Conservation (phyloP, 2,113 vertebrate genomes). For the Parus major region DNA sequence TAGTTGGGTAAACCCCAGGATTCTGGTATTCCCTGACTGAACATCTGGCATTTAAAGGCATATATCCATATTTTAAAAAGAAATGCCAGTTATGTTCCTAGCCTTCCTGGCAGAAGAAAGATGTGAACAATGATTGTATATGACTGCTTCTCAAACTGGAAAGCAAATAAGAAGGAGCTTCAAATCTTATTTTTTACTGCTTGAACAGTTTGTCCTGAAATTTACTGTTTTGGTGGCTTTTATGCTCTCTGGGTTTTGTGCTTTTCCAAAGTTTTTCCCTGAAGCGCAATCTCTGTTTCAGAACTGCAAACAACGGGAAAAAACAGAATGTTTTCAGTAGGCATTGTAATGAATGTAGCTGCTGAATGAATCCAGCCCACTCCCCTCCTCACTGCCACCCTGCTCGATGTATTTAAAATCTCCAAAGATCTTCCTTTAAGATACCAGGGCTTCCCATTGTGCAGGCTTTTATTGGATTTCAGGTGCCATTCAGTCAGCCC, state of each 20-base stretch:
- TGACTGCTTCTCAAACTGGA: not conserved
- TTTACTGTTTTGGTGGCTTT: not conserved
- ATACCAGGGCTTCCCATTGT: constrained; percentile 53
- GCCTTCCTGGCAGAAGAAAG: not conserved
- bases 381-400: not conserved
- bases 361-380: not conserved
- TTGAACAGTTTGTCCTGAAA: not conserved
- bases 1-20: not conserved
- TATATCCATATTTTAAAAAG: not conserved
- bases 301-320: not conserved
- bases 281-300: not conserved
- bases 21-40: not conserved
- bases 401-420: not conserved
- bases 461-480: constrained; percentile 51
- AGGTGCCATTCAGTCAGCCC: constrained; percentile 59
- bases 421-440: constrained; percentile 45
- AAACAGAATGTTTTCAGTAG: not conserved
- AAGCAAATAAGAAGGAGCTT: not conserved
- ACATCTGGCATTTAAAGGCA: not conserved
- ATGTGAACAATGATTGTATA: not conserved
- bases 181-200: not conserved
- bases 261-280: not conserved
- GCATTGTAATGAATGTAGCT: not conserved
- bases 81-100: not conserved
- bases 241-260: not conserved